Evolutionary conservation across 2,888 invertebrate genomes (phyloP), one percentile per base, ranked within the genome.

Genomic region (Nomada fabriciana): DNA sequence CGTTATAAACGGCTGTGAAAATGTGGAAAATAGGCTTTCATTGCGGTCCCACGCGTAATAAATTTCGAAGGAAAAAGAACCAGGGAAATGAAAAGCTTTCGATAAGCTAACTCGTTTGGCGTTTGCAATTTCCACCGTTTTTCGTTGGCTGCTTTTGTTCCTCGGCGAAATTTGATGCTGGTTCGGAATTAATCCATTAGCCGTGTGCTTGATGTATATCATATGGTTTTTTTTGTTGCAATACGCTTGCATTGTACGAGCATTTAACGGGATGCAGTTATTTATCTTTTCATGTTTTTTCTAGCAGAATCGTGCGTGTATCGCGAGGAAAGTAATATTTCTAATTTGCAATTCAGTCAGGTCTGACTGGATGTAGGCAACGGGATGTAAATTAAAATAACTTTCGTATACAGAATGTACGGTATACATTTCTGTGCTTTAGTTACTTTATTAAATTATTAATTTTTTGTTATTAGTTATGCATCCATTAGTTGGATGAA

Each of bases 121-220:
- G 47, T 65, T 36, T 65, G 65, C 23, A 52, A 65, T 65, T 29
- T 65, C 25, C 29, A 29, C 25, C 25, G 25, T n/a, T 13, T 29
- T 15, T 15, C 25, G 25, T n/a, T n/a, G n/a, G n/a, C 13, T n/a
- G 50, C 50, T 29, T 52, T 52, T 52, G 50, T 29, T 18, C n/a
- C n/a, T 9, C 18, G 18, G n/a, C 36, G 25, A 29, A 50, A 50
- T 65, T 29, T 10, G 10, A 29, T 18, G 50, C 2, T 7, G 25
- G 15, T 18, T 65, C 64, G 64, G 18, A 25, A 50, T 65, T 50
- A 25, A 65, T 65, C 64, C 50, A 13, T 65, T 47, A 47, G 63
- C 23, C 23, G 23, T 18, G 50, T 18, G 11, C 10, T 65, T 11
- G 20, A 11, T 13, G 64, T 47, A n/a, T 64, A 50, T 47, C 11